A percentile compares a stretch with the other conserved stretches of the same genome.
Conservation (phyloP, 2,113 vertebrate genomes). For the Myotis brandtii region DNA sequence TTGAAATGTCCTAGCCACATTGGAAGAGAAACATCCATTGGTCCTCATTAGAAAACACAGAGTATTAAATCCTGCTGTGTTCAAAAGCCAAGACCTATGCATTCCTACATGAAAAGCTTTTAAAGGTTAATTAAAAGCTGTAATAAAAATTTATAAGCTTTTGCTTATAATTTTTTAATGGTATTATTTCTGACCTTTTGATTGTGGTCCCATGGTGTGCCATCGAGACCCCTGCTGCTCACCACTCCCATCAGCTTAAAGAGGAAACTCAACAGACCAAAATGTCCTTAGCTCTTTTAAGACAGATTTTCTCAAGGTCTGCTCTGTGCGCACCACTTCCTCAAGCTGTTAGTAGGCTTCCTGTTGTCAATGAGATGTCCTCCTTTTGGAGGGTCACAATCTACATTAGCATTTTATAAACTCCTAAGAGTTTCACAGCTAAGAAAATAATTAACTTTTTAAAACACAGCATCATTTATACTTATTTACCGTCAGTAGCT, state of each 20-base stretch:
- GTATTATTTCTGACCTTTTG: constrained; percentile 80
- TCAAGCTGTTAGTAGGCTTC: neutral
- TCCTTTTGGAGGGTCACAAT: neutral
- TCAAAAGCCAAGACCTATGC: constrained; percentile 80
- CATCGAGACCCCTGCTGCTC: constrained; percentile 68
- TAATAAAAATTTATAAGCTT: constrained; percentile 86
- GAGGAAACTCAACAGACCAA: constrained; percentile 55
- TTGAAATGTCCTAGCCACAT: constrained; percentile 84
- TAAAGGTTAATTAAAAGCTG: constrained; percentile 89
- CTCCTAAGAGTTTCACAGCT: neutral
- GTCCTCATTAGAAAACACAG: constrained; percentile 82
- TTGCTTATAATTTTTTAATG: constrained; percentile 87
- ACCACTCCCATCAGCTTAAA: constrained; percentile 5
- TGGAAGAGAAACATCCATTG: constrained; percentile 73
- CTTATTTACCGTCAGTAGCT: neutral
- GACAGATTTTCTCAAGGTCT: neutral
- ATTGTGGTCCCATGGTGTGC: constrained; percentile 57
- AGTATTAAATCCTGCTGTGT: constrained; percentile 75
- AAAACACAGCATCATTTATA: neutral
- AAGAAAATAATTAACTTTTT: constrained; percentile 6
- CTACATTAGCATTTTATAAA: constrained; percentile 28
- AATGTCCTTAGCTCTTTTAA: constrained; percentile 38
- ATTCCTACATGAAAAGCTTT: constrained; percentile 81
- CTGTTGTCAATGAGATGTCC: neutral
- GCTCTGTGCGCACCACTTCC: neutral